phyloP scores from a whole-genome alignment of 2,888 invertebrate genomes.

The Ornithoptera priamus region DNA sequence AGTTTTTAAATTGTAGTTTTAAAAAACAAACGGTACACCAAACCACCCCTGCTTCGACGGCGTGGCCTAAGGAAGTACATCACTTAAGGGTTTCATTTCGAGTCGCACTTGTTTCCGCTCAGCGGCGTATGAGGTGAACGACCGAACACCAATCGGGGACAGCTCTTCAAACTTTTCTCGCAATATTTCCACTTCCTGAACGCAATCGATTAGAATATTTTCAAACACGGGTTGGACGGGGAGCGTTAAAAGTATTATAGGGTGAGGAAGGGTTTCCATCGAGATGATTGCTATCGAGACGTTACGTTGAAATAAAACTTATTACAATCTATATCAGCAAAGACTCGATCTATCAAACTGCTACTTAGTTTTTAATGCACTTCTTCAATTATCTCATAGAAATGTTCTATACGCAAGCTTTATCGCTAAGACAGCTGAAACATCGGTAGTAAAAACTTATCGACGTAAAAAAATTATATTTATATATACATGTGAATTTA shows the following conservation, averaged over 20 bases:
- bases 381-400: conserved; percentile 14
- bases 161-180: conserved; percentile 49
- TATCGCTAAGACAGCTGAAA: neutral
- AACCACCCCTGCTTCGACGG: neutral
- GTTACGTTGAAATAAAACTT: conserved; percentile 46
- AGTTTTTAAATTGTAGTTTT: neutral
- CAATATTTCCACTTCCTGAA: conserved; percentile 36
- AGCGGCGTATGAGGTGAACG: conserved; percentile 36
- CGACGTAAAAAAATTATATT: neutral
- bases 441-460: no score
- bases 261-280: conserved; percentile 3
- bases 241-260: conserved; percentile 39
- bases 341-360: conserved; percentile 23
- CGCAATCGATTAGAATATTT: conserved; percentile 34
- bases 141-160: conserved; percentile 40
- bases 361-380: conserved; percentile 13
- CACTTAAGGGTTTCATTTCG: conserved; percentile 29
- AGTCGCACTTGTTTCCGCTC: conserved; percentile 23
- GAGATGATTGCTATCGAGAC: conserved; percentile 30
- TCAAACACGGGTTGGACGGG: conserved; percentile 24
- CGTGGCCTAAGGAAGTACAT: conserved; percentile 22
- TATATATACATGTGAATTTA: neutral
- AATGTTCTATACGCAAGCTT: neutral
- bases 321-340: conserved; percentile 23
- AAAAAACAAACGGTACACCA: neutral